Percentiles rank a stretch among this genome's conserved stretches.
Evolutionary conservation across 2,113 vertebrate species (phyloP).

Genomic region (Ovis canadensis): DNA sequence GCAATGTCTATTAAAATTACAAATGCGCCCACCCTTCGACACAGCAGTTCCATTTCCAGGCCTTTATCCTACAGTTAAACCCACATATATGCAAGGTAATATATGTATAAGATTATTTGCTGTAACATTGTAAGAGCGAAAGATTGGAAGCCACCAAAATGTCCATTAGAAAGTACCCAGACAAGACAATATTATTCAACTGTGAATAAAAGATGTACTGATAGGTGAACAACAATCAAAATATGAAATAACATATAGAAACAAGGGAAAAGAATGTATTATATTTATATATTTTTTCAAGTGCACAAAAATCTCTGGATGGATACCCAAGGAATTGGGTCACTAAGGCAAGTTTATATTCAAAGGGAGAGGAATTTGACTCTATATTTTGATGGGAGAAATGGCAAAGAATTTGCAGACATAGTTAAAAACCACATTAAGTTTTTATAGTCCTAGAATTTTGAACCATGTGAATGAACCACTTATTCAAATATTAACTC

Average conservation of each 20-base stretch:
- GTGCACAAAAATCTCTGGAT: background rate
- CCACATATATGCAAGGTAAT: slow-evolving; percentile 23
- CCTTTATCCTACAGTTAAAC: background rate
- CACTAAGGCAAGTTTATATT: background rate
- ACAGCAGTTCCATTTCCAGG: background rate
- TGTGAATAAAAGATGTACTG: background rate
- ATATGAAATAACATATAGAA: background rate
- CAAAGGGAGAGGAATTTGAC: background rate
- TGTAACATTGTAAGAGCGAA: background rate
- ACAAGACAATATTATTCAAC: background rate
- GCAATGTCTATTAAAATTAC: slow-evolving; percentile 47
- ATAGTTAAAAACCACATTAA: background rate
- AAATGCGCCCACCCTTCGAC: slow-evolving; percentile 27
- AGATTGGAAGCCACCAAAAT: background rate
- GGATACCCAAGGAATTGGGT: background rate
- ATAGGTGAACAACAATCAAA: background rate
- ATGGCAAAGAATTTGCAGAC: background rate
- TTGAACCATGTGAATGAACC: background rate
- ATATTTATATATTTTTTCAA: background rate
- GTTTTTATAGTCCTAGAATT: background rate
- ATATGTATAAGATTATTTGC: background rate
- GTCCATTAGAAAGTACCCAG: background rate
- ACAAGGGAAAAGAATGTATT: background rate
- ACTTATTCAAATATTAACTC: background rate
- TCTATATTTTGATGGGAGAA: background rate